These are phyloP conservation scores for Gorsachius magnificus DNA, from an alignment of 2,797 vertebrate species.

Conservation along the genomic window DNA sequence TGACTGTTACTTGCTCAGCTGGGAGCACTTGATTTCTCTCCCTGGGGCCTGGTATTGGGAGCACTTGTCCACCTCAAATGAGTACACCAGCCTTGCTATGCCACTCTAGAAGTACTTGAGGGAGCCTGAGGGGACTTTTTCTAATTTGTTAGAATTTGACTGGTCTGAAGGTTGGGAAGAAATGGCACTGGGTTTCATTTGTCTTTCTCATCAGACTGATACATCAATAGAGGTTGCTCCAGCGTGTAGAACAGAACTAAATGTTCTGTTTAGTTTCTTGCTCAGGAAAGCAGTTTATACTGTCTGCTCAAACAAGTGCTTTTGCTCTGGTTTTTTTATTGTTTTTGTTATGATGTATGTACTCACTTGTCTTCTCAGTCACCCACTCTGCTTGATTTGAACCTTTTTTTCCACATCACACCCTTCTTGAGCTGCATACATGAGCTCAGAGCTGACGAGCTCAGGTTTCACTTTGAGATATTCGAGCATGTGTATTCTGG, in stretches of 20 bases:
- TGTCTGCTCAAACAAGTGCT: not conserved
- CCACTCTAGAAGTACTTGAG: not conserved
- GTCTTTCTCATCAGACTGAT: not conserved
- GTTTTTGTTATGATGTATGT: not conserved
- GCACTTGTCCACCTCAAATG: not conserved
- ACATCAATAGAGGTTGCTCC: not conserved
- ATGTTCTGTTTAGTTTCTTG: accelerated
- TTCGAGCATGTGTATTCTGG: too few species aligned
- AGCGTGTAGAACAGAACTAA: not conserved
- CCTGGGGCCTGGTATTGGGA: not conserved
- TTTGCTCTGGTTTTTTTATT: not conserved
- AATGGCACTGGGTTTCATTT: not conserved
- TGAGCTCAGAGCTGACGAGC: not conserved
- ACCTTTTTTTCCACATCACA: not conserved
- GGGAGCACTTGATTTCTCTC: not conserved
- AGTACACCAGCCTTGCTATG: not conserved
- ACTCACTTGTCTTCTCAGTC: not conserved
- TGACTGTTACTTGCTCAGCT: not conserved
- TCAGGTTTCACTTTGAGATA: not conserved
- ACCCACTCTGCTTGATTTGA: not conserved
- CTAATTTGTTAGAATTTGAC: not conserved
- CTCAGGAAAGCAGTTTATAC: not conserved
- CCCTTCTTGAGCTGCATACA: not conserved
- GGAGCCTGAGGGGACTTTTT: not conserved
- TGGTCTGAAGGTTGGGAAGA: not conserved